Percentiles rank a stretch among this genome's conserved stretches.
Evolutionary conservation across 2,888 invertebrate species (phyloP).

Genomic region (Harpalus rubripes): DNA sequence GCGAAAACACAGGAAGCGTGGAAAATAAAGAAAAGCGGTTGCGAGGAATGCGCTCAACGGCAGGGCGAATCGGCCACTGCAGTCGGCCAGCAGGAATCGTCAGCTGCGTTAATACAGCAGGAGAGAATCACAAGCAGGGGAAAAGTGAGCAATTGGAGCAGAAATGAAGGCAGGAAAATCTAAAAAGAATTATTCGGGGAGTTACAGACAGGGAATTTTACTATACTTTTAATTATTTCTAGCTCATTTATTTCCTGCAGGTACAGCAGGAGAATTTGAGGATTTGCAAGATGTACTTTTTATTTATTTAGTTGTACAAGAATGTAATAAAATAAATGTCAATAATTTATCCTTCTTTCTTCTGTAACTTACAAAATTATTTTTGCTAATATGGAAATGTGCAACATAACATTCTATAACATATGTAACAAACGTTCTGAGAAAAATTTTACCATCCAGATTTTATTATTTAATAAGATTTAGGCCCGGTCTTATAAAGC

Average conservation of each 20-base stretch:
- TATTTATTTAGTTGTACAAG: neutral
- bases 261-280: neutral
- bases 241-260: slow-evolving; percentile 9
- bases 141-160: neutral
- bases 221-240: neutral
- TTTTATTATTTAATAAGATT: too few relatives aligned
- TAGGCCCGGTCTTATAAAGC: too few relatives aligned
- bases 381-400: too few relatives aligned
- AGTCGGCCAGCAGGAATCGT: neutral
- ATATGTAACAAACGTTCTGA: too few relatives aligned
- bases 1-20: slow-evolving; percentile 71
- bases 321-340: neutral
- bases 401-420: too few relatives aligned
- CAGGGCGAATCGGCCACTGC: neutral
- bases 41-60: slow-evolving; percentile 69
- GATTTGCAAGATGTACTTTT: slow-evolving; percentile 2
- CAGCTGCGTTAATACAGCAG: neutral
- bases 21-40: slow-evolving; percentile 71
- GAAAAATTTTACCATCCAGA: too few relatives aligned
- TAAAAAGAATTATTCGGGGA: slow-evolving; percentile 65
- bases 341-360: too few relatives aligned
- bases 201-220: neutral
- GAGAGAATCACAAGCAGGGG: neutral
- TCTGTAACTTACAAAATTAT: too few relatives aligned
- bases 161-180: slow-evolving; percentile 64